Evolutionary conservation across 1,140 invertebrate species (phyloP).

Genomic region (Bathynomus jamesi): DNA sequence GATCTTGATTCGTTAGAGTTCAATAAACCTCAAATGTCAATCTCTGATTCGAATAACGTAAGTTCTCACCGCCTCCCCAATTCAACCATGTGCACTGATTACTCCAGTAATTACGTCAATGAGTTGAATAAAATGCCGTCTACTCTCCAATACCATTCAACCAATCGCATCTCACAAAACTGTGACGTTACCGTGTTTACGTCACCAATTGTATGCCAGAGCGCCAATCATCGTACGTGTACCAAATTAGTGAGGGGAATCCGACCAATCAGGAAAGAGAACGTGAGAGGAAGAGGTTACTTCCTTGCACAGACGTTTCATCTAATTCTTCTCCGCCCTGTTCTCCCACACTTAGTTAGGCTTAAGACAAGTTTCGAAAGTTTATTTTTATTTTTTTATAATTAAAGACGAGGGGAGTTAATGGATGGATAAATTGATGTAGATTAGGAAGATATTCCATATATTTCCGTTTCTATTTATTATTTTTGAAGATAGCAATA

Average conservation of each 20-base stretch:
- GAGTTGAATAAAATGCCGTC: not conserved
- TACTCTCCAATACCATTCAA: not conserved
- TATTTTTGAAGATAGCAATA: too few relatives aligned
- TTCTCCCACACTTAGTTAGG: conserved; percentile 1
- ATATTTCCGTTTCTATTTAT: too few relatives aligned
- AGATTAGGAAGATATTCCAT: too few relatives aligned
- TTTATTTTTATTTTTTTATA: not conserved
- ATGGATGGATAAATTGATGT: too few relatives aligned
- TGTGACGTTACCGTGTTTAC: not conserved
- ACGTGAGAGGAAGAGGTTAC: not conserved
- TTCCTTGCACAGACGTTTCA: not conserved
- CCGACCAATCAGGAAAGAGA: not conserved
- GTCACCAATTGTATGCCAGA: not conserved
- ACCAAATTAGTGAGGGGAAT: not conserved
- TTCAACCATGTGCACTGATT: not conserved
- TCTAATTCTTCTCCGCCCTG: not conserved
- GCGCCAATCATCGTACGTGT: not conserved
- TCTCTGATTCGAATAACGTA: not conserved
- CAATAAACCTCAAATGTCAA: not conserved
- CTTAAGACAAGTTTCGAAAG: not conserved
- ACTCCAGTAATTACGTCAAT: not conserved
- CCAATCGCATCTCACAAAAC: not conserved
- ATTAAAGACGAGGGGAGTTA: not conserved
- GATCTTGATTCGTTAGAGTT: not conserved
- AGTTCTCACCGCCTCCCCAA: not conserved